These are phyloP conservation scores for Propithecus coquereli DNA, from an alignment of 2,113 vertebrate genomes.

Conservation along the genomic window DNA sequence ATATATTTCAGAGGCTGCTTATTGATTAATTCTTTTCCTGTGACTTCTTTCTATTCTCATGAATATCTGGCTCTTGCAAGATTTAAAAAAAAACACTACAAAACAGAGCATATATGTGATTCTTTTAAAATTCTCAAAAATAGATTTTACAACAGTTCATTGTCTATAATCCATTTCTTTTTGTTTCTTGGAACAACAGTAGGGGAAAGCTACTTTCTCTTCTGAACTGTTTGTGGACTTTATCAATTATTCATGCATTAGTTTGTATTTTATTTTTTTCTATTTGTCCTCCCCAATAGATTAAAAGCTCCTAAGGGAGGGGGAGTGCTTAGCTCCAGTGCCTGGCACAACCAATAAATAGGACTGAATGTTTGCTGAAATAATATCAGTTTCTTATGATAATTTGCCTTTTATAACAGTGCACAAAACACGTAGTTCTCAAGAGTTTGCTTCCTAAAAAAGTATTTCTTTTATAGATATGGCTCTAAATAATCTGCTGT, in stretches of 20 bases:
- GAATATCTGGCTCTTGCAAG: neutral
- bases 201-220: neutral
- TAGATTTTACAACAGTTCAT: neutral
- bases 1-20: conserved; percentile 2
- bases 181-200: neutral
- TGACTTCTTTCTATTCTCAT: neutral
- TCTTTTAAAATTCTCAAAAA: neutral
- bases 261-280: conserved; percentile 29
- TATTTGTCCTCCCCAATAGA: neutral
- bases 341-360: neutral
- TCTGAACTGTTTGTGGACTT: neutral
- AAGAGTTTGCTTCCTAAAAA: conserved; percentile 25
- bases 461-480: neutral
- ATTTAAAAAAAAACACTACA: conserved; percentile 29
- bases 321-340: neutral
- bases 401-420: neutral
- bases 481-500: neutral
- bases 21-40: neutral
- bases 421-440: neutral
- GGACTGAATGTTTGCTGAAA: neutral
- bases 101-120: neutral
- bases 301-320: neutral
- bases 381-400: neutral
- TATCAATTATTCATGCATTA: conserved; percentile 9
- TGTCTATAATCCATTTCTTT: conserved; percentile 19